Base-by-base conservation (phyloP, 1,140 invertebrate species). In the Coboldia fuscipes region DNA sequence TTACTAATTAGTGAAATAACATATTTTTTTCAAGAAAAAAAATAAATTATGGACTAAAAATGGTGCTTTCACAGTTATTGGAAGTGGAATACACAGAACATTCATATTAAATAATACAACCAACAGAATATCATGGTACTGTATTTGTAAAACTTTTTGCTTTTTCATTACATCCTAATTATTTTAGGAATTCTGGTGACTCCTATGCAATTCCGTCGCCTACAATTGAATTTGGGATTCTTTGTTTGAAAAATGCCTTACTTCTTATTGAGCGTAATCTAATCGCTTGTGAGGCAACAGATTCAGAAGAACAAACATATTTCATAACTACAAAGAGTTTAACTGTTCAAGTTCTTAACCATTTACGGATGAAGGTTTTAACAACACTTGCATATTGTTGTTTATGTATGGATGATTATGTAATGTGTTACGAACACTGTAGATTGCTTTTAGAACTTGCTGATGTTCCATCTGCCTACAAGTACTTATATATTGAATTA, bases 161-260 rank as follows among this genome's bases (percentile, higher is more conserved):
- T 29, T 29, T 29, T 29, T 5, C 10, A 5, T 19, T 32, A 5
- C 13, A 3, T 20, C 19, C 8, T 18, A 12, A 18, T 20, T 3
- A 5, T 46, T 50, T 37, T 37, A 59, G 60, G 38, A 42, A 51
- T 4, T 65, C 76, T 41, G 66, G 68, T 26, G 65, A 78, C 44
- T 78, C 74, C 1, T 75, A 71, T 47, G 79, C 80, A 2, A 78
- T 88, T 37, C 85, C 85, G 30, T 72, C 80, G 27, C 64, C 84
- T 3, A 84, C 78, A n/a, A 54, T 94, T 30, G 82, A 90, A 55
- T 94, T 93, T 65, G 85, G 77, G 9, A 71, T 73, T 9, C 49
- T 92, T 5, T 93, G 86, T 56, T 48, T 94, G 28, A 71, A 76
- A 41, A 94, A 92, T 62, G 83, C 86, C 12, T 54, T 82, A 10